phyloP scores from a whole-genome alignment of 2,113 vertebrate species.

The Eudyptes chrysolophus region DNA sequence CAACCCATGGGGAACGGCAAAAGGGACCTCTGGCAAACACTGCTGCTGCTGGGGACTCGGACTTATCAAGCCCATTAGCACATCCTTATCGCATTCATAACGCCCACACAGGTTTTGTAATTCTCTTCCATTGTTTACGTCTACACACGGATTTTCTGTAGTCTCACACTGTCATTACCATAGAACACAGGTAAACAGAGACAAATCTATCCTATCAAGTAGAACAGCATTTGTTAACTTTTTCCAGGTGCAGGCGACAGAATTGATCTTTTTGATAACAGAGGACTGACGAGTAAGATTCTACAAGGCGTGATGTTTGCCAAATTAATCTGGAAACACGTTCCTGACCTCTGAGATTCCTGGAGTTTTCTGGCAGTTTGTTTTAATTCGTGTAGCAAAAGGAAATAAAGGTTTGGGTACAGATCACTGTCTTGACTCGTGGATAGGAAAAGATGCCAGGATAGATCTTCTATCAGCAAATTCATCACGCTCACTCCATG shows the following conservation, averaged over 20 bases:
- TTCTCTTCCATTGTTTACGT: neutral
- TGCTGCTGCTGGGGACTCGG: too few relatives aligned
- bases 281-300: fast-evolving
- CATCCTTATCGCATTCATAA: neutral
- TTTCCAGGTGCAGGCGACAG: neutral
- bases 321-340: neutral
- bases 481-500: fast-evolving
- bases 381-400: neutral
- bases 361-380: neutral
- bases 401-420: neutral
- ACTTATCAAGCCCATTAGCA: neutral
- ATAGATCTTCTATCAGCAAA: neutral
- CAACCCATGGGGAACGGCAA: neutral
- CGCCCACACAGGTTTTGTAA: neutral
- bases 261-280: neutral
- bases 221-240: neutral
- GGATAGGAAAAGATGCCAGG: neutral
- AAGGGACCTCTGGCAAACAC: neutral
- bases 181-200: neutral
- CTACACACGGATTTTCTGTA: neutral
- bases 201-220: neutral
- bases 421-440: neutral
- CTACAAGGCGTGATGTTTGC: neutral
- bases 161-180: neutral
- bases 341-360: fast-evolving